These are phyloP conservation scores for Lampris incognitus DNA, from an alignment of 2,113 vertebrate genomes.

Conservation along the genomic window DNA sequence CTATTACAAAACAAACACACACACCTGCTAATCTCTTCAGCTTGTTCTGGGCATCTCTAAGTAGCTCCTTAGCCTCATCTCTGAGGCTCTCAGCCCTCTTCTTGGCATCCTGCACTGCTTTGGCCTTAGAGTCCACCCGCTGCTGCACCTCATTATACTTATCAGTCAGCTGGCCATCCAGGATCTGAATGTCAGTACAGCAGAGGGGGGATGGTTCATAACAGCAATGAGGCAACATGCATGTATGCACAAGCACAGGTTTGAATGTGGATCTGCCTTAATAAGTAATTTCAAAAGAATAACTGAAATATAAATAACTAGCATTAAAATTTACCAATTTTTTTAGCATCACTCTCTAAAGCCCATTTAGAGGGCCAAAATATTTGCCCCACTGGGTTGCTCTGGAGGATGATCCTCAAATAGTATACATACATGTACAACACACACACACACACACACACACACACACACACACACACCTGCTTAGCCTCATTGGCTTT, in stretches of 20 bases:
- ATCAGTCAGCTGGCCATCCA: conserved; percentile 89
- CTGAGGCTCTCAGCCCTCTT: conserved; percentile 88
- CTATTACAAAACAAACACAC: conserved; percentile 1
- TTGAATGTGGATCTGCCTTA: no score
- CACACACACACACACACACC: conserved; percentile 72
- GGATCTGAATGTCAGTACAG: conserved; percentile 78
- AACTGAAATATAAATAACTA: no score
- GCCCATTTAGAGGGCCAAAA: no score
- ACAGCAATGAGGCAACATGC: background rate
- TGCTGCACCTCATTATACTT: conserved; percentile 89
- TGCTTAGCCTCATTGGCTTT: conserved; percentile 93
- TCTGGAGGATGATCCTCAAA: no score
- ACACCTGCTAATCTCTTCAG: conserved; percentile 90
- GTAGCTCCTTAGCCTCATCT: conserved; percentile 88
- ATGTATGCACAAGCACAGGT: background rate
- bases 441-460: background rate
- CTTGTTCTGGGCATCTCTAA: conserved; percentile 89
- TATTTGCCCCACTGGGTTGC: no score
- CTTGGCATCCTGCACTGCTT: conserved; percentile 86
- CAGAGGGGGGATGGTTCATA: background rate
- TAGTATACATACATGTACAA: no score
- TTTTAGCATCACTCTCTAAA: no score
- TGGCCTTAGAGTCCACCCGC: conserved; percentile 88
- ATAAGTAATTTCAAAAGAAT: no score
- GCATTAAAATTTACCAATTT: no score